Evolutionary conservation across 30 jellyfish, hydroid and myxozoan species (phyloP).

Genomic region (Aurelia aurita): DNA sequence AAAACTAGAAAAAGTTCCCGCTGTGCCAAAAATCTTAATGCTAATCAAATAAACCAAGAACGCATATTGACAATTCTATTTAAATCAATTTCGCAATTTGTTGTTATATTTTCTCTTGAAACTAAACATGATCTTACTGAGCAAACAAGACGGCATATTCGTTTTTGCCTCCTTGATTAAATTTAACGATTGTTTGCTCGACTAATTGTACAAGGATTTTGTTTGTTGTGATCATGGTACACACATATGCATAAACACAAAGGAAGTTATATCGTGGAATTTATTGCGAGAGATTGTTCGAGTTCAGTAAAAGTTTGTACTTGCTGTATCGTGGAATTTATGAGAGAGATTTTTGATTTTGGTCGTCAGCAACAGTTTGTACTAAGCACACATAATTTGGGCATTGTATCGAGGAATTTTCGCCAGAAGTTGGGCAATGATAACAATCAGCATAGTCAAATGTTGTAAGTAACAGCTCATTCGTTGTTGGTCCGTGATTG

Average conservation of each 20-base stretch:
- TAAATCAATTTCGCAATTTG: conserved; percentile 35
- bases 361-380: too few relatives aligned
- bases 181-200: conserved; percentile 50
- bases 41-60: conserved; percentile 1
- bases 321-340: too few relatives aligned
- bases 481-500: too few relatives aligned
- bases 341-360: too few relatives aligned
- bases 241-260: neutral
- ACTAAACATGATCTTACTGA: conserved; percentile 9
- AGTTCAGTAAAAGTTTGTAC: too few relatives aligned
- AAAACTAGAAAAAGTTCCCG: conserved; percentile 3
- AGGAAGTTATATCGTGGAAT: neutral
- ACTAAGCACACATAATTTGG: too few relatives aligned
- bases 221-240: neutral
- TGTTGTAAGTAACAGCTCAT: too few relatives aligned
- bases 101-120: conserved; percentile 8
- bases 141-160: conserved; percentile 14
- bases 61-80: conserved; percentile 7
- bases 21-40: neutral
- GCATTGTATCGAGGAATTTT: too few relatives aligned
- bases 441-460: too few relatives aligned
- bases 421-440: too few relatives aligned
- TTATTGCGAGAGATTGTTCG: too few relatives aligned
- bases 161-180: conserved; percentile 20
- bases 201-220: conserved; percentile 26